phyloP scores from a whole-genome alignment of 2,888 invertebrate genomes.

The Ornithoptera alexandrae region DNA sequence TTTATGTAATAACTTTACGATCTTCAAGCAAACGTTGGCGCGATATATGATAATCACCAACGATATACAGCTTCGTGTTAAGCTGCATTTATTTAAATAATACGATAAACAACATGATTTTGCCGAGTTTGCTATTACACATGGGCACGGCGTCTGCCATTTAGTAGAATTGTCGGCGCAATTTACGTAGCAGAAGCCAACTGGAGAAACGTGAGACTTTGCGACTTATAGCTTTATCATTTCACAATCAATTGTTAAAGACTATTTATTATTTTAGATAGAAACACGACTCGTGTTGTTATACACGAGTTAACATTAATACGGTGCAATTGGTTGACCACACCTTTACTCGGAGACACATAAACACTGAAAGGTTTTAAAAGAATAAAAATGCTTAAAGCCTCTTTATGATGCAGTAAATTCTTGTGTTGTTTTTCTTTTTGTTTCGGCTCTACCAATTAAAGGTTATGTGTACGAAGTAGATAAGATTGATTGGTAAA shows the following conservation, averaged over 20 bases:
- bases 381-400: neutral
- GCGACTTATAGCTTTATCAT: constrained; percentile 13
- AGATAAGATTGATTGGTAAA: constrained; percentile 47
- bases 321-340: constrained; percentile 4
- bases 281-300: constrained; percentile 6
- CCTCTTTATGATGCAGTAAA: constrained; percentile 4
- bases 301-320: constrained; percentile 5
- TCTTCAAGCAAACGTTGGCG: constrained; percentile 36
- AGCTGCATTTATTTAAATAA: constrained; percentile 23
- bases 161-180: constrained; percentile 9
- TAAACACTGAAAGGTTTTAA: constrained; percentile 4
- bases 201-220: constrained; percentile 15
- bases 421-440: constrained; percentile 6
- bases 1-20: constrained; percentile 44
- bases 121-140: constrained; percentile 2
- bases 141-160: constrained; percentile 5
- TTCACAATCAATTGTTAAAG: constrained; percentile 12
- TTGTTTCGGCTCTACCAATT: constrained; percentile 6
- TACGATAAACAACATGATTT: constrained; percentile 17
- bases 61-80: constrained; percentile 14
- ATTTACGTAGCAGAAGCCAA: constrained; percentile 16
- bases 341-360: constrained; percentile 12
- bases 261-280: constrained; percentile 24
- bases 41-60: constrained; percentile 18
- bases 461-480: constrained; percentile 4